Percentiles rank a stretch among this genome's conserved stretches.
Evolutionary conservation across 2,888 invertebrate species (phyloP).

Genomic region (Thalpophila matura): DNA sequence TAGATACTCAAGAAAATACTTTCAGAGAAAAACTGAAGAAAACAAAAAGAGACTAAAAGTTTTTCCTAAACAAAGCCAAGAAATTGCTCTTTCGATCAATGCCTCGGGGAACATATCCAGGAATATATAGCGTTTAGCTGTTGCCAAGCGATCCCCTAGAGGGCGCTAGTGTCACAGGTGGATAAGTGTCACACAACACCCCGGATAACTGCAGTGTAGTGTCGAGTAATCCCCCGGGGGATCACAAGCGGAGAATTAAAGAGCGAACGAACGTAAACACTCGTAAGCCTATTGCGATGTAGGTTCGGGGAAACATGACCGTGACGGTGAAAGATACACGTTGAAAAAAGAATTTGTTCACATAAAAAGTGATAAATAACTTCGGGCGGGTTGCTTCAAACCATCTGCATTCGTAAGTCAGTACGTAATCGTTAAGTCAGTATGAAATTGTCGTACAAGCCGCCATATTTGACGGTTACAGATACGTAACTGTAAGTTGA

Average conservation of each 20-base stretch:
- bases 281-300: conserved; percentile 16
- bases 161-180: conserved; percentile 26
- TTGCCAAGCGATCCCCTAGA: conserved; percentile 22
- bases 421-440: too few species aligned
- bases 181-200: conserved; percentile 26
- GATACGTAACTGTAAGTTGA: too few species aligned
- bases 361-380: background rate
- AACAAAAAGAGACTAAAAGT: background rate
- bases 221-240: conserved; percentile 11
- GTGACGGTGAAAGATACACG: conserved; percentile 7
- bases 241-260: conserved; percentile 29
- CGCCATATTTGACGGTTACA: too few species aligned
- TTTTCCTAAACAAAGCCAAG: background rate
- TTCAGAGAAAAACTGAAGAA: background rate
- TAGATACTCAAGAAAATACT: background rate
- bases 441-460: too few species aligned
- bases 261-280: conserved; percentile 32
- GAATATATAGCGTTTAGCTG: conserved; percentile 6
- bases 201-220: conserved; percentile 29
- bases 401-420: too few species aligned
- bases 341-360: conserved; percentile 11
- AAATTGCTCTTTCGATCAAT: conserved; percentile 14
- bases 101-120: background rate
- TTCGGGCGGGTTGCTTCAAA: too few species aligned
- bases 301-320: too few species aligned